Evolutionary conservation across 2,888 invertebrate genomes (phyloP).

Genomic region (Himalopsyche japonica): DNA sequence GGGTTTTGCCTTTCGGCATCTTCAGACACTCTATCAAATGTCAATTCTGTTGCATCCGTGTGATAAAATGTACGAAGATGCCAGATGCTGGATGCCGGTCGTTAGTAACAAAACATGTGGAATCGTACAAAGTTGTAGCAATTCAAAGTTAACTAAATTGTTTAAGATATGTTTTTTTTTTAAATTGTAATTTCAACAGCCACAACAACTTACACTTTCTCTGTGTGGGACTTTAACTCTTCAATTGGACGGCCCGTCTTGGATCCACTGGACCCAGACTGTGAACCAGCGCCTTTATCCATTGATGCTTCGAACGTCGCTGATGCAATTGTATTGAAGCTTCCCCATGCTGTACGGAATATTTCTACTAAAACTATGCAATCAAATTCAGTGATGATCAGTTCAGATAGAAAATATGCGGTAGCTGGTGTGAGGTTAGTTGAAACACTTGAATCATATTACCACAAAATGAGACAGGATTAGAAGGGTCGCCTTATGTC

Average conservation of each 20-base stretch:
- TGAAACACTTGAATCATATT: too few relatives aligned
- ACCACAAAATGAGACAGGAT: background rate
- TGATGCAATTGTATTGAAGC: slow-evolving; percentile 67
- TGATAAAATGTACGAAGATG: too few relatives aligned
- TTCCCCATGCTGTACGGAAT: slow-evolving; percentile 88
- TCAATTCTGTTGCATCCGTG: too few relatives aligned
- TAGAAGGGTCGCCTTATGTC: too few relatives aligned
- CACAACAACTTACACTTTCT: slow-evolving; percentile 81
- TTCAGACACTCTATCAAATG: too few relatives aligned
- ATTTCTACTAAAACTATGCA: slow-evolving; percentile 90
- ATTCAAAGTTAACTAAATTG: too few relatives aligned
- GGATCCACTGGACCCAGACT: slow-evolving; percentile 44
- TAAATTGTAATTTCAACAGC: slow-evolving; percentile 47
- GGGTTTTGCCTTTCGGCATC: too few relatives aligned
- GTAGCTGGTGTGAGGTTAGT: slow-evolving; percentile 88
- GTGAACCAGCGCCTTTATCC: slow-evolving; percentile 21
- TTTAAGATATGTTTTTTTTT: too few relatives aligned
- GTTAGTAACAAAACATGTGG: too few relatives aligned
- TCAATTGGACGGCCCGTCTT: slow-evolving; percentile 49
- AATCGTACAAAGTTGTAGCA: too few relatives aligned
- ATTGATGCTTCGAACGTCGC: slow-evolving; percentile 42
- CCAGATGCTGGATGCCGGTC: too few relatives aligned
- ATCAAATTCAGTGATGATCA: slow-evolving; percentile 90
- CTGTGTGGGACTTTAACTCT: slow-evolving; percentile 76
- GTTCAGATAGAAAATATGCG: slow-evolving; percentile 86